Evolutionary conservation across 30 jellyfish, hydroid and myxozoan genomes (phyloP), one percentile per base, ranked within the genome.

Genomic region (Sanderia malayensis): DNA sequence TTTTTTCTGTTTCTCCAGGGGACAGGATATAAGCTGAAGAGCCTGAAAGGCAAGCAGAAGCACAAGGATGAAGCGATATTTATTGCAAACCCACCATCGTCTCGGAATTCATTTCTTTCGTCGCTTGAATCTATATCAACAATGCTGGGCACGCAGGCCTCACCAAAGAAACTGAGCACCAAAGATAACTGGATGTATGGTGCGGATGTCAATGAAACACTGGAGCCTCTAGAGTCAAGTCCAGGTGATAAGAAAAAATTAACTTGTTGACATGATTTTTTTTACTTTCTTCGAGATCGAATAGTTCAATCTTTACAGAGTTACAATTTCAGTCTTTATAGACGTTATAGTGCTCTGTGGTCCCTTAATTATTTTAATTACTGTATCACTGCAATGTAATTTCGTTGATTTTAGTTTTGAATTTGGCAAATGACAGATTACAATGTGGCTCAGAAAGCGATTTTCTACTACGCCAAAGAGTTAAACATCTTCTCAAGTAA

Each of bases 361-460:
- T n/a, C n/a, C n/a, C n/a, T n/a, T n/a, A n/a, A n/a, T n/a, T n/a
- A n/a, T n/a, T n/a, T n/a, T n/a, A n/a, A n/a, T n/a, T n/a, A n/a
- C n/a, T n/a, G n/a, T n/a, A n/a, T n/a, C n/a, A n/a, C n/a, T n/a
- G n/a, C n/a, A n/a, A n/a, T n/a, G n/a, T n/a, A n/a, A n/a, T n/a
- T n/a, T n/a, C n/a, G n/a, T n/a, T n/a, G n/a, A 29, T 76, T 47
- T 3, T 58, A 78, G 89, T 78, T 21, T 78, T 73, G 44, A 70
- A 64, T 22, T 33, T 66, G 23, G 45, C 66, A 55, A 52, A 52
- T 31, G 69, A 71, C 33, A 78, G 29, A 67, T 46, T 78, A 1
- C 58, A 67, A 2, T 31, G 58, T 2, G 33, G 53, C 33, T 61
- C 66, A 55, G 74, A 65, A 31, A 32, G 30, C 27, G 49, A 70